Conservation (phyloP, 2,797 vertebrate species). For the Pipistrellus pygmaeus region DNA sequence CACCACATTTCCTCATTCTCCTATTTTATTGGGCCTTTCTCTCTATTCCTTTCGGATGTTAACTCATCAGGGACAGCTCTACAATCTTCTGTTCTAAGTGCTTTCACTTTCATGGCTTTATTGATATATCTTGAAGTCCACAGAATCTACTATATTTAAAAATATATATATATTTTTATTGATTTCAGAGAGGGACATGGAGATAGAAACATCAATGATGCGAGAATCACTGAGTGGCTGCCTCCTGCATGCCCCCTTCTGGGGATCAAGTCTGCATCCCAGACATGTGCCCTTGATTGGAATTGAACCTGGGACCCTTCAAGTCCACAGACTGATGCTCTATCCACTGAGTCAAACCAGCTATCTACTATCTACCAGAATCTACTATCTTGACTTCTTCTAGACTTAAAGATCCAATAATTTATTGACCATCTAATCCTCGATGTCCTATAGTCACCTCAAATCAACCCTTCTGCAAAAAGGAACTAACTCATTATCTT, state of each 20-base stretch:
- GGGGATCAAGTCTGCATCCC: no score
- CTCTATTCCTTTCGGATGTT: background rate
- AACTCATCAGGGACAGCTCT: background rate
- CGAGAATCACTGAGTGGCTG: no score
- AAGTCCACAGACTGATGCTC: no score
- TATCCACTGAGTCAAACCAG: no score
- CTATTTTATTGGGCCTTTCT: background rate
- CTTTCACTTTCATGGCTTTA: slow-evolving; percentile 2
- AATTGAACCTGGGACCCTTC: no score
- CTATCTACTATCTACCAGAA: no score
- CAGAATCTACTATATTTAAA: background rate
- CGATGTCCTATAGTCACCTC: background rate
- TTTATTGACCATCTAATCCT: background rate
- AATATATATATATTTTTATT: no score
- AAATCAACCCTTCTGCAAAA: background rate
- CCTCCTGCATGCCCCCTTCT: no score
- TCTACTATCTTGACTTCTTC: background rate
- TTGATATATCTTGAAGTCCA: background rate
- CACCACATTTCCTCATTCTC: background rate
- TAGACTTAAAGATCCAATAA: background rate
- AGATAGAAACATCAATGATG: no score
- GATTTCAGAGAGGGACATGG: no score
- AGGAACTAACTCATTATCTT: background rate
- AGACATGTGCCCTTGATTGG: no score
- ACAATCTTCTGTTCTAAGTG: background rate